Evolutionary conservation across 2,797 vertebrate genomes (phyloP), one percentile per base, ranked within the genome.

Genomic region (Cottoperca gobio): DNA sequence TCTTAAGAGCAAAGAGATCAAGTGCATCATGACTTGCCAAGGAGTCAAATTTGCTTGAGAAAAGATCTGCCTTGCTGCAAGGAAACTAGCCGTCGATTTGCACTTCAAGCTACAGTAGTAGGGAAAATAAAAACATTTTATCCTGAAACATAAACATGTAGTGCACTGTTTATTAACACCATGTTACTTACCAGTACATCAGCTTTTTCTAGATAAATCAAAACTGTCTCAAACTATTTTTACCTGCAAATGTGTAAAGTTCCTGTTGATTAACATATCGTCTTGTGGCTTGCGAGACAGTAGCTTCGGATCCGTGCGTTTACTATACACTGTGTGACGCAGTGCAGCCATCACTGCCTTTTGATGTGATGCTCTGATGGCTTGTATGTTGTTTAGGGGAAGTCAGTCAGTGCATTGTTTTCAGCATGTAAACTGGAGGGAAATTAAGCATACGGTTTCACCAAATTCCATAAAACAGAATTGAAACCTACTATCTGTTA

Each of bases 11-110:
- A 42, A 65, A 73, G 23, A 26, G 64, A 57, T 69, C 46, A 43
- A 42, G 57, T 57, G 54, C 58, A 40, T 62, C 58, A 40, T 62
- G 61, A 79, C 42, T 66, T 46, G 53, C 64, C 73, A 35, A 3
- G 66, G 37, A 43, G 61, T 72, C 65, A 7, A 16, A 11, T 55
- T 37, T 0, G 2, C 48, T 46, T 33, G 31, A n/a, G 24, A 58
- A 35, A 64, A n/a, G 49, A 48, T 67, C 42, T 31, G 28, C 57
- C 7, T 33, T 65, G 60, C 67, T 48, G 24, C 23, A 21, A 37
- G 14, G 10, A 50, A 76, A 59, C 8, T 24, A 48, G 26, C 21
- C 16, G 19, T 52, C 67, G 21, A 16, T 13, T 31, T 52, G 24
- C 40, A 35, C 10, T 57, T 19, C 12, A 69, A 73, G 60, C 40